These are phyloP conservation scores for Numida meleagris DNA, from an alignment of 2,113 vertebrate species.

Conservation along the genomic window DNA sequence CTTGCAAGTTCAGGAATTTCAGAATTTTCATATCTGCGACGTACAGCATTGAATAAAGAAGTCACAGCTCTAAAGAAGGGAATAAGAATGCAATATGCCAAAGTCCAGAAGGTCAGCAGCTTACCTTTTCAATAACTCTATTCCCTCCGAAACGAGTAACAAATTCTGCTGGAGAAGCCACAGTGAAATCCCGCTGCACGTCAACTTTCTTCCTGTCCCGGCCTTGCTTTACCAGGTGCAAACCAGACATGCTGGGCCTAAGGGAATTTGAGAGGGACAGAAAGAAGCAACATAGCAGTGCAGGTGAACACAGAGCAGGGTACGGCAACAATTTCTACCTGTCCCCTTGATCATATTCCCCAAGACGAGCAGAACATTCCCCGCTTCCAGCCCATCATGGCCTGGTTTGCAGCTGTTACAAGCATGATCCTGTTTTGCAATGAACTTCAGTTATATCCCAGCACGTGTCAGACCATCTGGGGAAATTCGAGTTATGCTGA, in stretches of 20 bases:
- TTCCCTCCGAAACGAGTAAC: constrained; percentile 97
- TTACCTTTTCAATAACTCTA: constrained; percentile 98
- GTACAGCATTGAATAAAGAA: background rate
- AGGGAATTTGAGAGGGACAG: background rate
- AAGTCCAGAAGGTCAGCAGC: background rate
- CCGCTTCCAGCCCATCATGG: background rate
- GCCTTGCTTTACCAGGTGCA: constrained; percentile 94
- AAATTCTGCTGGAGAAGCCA: constrained; percentile 97
- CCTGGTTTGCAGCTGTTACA: background rate
- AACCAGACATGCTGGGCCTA: constrained; percentile 98
- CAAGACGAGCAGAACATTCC: background rate
- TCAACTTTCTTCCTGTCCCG: constrained; percentile 93
- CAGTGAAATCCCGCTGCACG: constrained; percentile 95
- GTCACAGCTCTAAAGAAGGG: background rate
- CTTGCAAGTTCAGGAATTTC: background rate
- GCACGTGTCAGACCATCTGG: background rate
- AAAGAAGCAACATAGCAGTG: background rate
- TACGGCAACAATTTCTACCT: accelerated
- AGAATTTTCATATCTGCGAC: background rate
- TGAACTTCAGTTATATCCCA: background rate
- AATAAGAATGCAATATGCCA: background rate
- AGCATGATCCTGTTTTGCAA: background rate
- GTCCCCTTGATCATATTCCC: background rate
- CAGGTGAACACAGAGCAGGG: background rate
- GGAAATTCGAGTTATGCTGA: background rate